A percentile compares a stretch with the other conserved stretches of the same genome.
These are phyloP conservation scores for Proisotoma minuta DNA, from an alignment of 2,888 invertebrate species.

Conservation along the genomic window DNA sequence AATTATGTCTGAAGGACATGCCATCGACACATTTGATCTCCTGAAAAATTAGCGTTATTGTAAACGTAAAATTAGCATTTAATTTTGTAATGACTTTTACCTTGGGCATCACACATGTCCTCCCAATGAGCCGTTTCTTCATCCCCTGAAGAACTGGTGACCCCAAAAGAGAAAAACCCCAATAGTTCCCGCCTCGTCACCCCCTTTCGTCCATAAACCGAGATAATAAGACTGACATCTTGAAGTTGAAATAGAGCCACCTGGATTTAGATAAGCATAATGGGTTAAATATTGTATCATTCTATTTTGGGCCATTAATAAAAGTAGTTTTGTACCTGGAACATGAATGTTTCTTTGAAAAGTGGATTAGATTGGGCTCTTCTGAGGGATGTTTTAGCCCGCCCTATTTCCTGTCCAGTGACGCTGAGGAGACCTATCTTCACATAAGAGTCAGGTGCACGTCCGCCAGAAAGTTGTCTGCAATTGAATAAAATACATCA, in stretches of 20 bases:
- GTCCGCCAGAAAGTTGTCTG: slow-evolving; percentile 69
- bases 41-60: too few relatives aligned
- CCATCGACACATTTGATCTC: slow-evolving; percentile 89
- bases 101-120: slow-evolving; percentile 78
- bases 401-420: slow-evolving; percentile 85
- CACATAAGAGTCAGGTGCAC: slow-evolving; percentile 89
- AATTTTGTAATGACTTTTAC: too few relatives aligned
- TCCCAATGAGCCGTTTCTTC: slow-evolving; percentile 91
- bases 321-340: slow-evolving; percentile 63
- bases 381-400: slow-evolving; percentile 85
- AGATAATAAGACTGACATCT: slow-evolving; percentile 90
- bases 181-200: slow-evolving; percentile 95
- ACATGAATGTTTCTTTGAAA: slow-evolving; percentile 93
- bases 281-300: background rate
- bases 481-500: slow-evolving; percentile 53
- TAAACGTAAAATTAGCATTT: too few relatives aligned
- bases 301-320: background rate
- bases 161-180: slow-evolving; percentile 91
- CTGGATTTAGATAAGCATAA: slow-evolving; percentile 52
- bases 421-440: slow-evolving; percentile 87
- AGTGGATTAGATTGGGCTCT: slow-evolving; percentile 92
- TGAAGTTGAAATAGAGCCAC: slow-evolving; percentile 91
- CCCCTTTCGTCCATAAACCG: slow-evolving; percentile 84
- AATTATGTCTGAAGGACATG: slow-evolving; percentile 72
- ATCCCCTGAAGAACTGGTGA: slow-evolving; percentile 85